Evolutionary conservation across 2,113 vertebrate species (phyloP), one percentile per base, ranked within the genome.

Genomic region (Andinoacara biseriatus): DNA sequence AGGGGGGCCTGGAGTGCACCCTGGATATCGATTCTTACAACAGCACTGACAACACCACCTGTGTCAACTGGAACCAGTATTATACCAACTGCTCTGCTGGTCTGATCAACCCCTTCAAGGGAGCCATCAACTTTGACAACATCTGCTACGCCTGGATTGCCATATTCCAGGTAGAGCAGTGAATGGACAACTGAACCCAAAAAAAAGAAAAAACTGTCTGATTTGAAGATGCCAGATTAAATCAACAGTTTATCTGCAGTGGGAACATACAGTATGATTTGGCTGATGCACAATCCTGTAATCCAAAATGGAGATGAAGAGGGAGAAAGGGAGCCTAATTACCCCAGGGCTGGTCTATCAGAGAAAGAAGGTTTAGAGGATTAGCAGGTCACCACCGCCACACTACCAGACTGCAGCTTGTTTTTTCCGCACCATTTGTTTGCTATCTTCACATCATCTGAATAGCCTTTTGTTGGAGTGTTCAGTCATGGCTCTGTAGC

Each of bases 111-210:
- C 98, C 98, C 43, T 99, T 99, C 94, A 99, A 99, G 93, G 97
- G 96, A 14, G 98, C 98, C 83, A 99, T 99, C 95, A 99, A 99
- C 96, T 99, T 99, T 0, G 98, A 99, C 91, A 99, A 99, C 94
- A 99, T 99, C 1, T 98, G 97, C 87, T 99, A 99, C 0, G 98
- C 98, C 86, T 99, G 98, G 98, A 99, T 99, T 0, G 98, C 98
- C 0, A 99, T 99, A 94, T 99, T 99, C 91, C 98, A 99, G 98
- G 98, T 99, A 86, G 76, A 26, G 9, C 7, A 17, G 9, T 3
- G 38, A 1, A 24, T 11, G 15, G 46, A 56, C 8, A 35, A 1
- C 2, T 57, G 40, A 22, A 43, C 14, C 14, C 7, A 33, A 33
- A 33, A 33, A 7, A 33, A 5, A 22, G n/a, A n/a, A 49, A 35